Evolutionary conservation across 2,888 invertebrate species (phyloP).

Genomic region (Tetragonula carbonaria): DNA sequence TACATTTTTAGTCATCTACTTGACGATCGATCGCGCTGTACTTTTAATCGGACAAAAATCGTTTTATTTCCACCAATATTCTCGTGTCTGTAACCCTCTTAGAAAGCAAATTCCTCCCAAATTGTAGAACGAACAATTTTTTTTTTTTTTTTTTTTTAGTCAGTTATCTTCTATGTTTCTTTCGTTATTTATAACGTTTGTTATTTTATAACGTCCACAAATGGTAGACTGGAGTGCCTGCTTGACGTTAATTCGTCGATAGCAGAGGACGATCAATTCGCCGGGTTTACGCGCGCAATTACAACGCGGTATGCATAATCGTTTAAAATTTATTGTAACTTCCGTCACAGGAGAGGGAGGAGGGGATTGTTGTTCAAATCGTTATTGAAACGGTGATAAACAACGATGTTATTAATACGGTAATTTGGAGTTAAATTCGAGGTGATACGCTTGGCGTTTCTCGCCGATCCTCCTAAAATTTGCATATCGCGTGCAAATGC

Average conservation of each 20-base stretch:
- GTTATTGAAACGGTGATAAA: constrained; percentile 4
- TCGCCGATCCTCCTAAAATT: background rate
- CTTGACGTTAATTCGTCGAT: background rate
- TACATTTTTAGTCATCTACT: no score
- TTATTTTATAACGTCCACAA: background rate
- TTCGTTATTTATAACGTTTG: background rate
- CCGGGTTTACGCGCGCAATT: background rate
- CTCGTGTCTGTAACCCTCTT: no score
- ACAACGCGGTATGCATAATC: background rate
- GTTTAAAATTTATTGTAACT: constrained; percentile 3
- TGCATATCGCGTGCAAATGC: background rate
- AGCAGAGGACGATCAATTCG: background rate
- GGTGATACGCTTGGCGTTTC: background rate
- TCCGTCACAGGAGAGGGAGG: background rate
- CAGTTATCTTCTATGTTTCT: no score
- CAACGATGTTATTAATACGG: constrained; percentile 8
- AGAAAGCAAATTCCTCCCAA: no score
- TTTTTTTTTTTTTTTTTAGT: no score
- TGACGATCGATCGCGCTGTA: no score
- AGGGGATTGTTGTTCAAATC: background rate
- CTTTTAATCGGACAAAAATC: no score
- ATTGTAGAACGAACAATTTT: no score
- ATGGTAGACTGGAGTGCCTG: background rate
- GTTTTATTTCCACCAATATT: no score
- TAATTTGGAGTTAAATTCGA: background rate